Percentiles rank a stretch among this genome's conserved stretches.
These are phyloP conservation scores for Rhagonycha fulva DNA, from an alignment of 2,888 invertebrate genomes.

Conservation along the genomic window DNA sequence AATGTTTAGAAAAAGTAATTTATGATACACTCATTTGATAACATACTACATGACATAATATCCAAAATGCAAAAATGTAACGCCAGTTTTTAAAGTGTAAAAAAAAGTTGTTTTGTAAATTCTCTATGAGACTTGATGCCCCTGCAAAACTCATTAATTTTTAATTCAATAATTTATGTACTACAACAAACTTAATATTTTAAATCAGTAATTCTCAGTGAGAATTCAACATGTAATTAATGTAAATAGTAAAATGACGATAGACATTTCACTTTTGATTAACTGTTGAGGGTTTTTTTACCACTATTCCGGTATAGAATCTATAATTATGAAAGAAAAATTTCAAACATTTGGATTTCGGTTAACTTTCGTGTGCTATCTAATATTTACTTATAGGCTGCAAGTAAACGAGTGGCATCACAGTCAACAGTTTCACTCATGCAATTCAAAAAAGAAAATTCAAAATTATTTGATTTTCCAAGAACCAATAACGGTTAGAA, in stretches of 20 bases:
- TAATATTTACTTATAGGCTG: too few relatives aligned
- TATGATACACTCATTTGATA: too few relatives aligned
- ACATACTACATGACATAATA: too few relatives aligned
- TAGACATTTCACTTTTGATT: neutral
- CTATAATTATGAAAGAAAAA: neutral
- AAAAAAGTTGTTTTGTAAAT: too few relatives aligned
- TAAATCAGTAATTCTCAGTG: neutral
- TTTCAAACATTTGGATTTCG: neutral
- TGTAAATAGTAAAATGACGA: too few relatives aligned
- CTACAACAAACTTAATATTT: neutral
- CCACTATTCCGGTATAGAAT: neutral
- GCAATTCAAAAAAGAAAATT: too few relatives aligned
- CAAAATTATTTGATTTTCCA: neutral
- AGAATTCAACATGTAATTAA: neutral
- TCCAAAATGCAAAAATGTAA: too few relatives aligned
- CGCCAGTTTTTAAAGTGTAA: too few relatives aligned
- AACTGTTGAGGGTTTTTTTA: neutral
- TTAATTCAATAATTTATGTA: neutral
- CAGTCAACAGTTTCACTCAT: neutral
- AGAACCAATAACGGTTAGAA: neutral
- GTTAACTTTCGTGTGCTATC: neutral
- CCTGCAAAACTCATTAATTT: too few relatives aligned
- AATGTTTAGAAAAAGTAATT: too few relatives aligned
- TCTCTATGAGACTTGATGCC: too few relatives aligned
- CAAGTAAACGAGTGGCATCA: neutral